Conservation (phyloP, 1,140 invertebrate genomes). For the Heterodera schachtii region DNA sequence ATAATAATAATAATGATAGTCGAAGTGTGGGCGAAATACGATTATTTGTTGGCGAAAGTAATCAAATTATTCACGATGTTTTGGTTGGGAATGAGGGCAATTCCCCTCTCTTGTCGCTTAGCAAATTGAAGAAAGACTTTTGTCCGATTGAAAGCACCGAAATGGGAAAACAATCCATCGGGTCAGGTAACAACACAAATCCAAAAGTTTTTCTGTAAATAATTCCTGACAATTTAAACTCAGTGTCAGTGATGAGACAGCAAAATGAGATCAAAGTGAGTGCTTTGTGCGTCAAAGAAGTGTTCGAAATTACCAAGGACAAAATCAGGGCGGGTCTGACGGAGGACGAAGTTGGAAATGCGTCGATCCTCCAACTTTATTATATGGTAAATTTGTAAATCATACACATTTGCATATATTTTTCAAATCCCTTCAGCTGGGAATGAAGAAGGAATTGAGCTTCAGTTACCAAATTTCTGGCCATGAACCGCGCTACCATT, state of each 20-base stretch:
- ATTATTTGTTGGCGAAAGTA: conserved; percentile 11
- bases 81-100: conserved; percentile 17
- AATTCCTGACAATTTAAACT: background rate
- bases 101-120: conserved; percentile 22
- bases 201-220: background rate
- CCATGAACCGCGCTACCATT: conserved; percentile 11
- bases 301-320: conserved; percentile 38
- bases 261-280: conserved; percentile 3
- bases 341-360: conserved; percentile 37
- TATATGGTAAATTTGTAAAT: conserved; percentile 51
- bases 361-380: conserved; percentile 50
- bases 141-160: background rate
- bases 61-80: conserved; percentile 25
- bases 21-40: conserved; percentile 5
- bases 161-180: conserved; percentile 5
- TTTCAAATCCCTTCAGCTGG: conserved; percentile 44
- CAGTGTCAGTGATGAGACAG: background rate
- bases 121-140: conserved; percentile 35
- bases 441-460: conserved; percentile 45
- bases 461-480: conserved; percentile 41
- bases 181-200: background rate
- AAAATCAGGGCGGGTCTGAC: conserved; percentile 38
- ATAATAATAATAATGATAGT: background rate
- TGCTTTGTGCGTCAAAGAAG: conserved; percentile 18
- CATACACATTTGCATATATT: background rate